A percentile compares a stretch with the other conserved stretches of the same genome.
phyloP scores from a whole-genome alignment of 2,113 vertebrate species.

The Gallinago paraguaiae region DNA sequence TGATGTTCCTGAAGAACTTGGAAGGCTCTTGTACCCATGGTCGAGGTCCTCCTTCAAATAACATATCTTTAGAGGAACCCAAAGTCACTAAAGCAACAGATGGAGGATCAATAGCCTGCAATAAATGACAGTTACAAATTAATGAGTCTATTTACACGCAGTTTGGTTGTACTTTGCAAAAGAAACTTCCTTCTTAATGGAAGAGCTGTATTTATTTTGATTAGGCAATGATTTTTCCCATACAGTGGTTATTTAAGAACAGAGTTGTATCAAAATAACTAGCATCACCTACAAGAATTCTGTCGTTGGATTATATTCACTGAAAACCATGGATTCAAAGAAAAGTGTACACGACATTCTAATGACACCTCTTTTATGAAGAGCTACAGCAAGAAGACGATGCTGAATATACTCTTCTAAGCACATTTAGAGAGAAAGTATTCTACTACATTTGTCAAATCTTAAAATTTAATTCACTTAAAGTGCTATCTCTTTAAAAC shows the following conservation, averaged over 20 bases:
- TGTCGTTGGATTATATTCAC: background rate
- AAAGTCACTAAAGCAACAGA: slow-evolving; percentile 89
- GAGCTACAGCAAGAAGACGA: background rate
- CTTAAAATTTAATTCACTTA: background rate
- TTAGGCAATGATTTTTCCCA: background rate
- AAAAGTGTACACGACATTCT: background rate
- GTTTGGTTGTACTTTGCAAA: background rate
- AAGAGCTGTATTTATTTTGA: background rate
- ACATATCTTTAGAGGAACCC: slow-evolving; percentile 93
- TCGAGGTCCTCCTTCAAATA: slow-evolving; percentile 91
- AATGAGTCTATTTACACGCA: background rate
- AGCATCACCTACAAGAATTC: background rate
- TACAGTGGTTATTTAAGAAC: background rate
- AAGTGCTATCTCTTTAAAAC: background rate
- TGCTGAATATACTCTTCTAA: background rate
- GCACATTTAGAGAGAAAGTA: background rate
- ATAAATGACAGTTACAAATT: background rate
- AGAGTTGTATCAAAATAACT: background rate
- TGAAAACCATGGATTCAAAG: background rate
- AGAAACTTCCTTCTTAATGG: background rate
- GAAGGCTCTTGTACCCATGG: slow-evolving; percentile 95
- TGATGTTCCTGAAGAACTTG: slow-evolving; percentile 88
- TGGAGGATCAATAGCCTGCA: slow-evolving; percentile 85
- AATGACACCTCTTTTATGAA: background rate
- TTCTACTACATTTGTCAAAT: background rate